Percentiles rank a stretch among this genome's conserved stretches.
Conservation (phyloP, 1,140 invertebrate species). For the Bombus sibiricus region DNA sequence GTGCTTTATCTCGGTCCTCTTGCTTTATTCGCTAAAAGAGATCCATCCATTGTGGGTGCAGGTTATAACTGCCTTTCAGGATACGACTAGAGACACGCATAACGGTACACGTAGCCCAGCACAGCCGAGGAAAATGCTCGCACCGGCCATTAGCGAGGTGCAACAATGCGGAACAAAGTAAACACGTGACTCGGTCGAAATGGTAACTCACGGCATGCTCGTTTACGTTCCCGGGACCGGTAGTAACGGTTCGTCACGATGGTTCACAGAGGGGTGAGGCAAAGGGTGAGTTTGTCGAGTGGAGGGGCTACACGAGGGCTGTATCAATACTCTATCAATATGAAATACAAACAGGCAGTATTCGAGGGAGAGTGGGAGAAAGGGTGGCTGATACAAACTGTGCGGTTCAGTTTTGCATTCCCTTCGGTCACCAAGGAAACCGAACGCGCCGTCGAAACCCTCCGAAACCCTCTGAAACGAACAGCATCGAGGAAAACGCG, state of each 20-base stretch:
- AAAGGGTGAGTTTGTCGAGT: constrained; percentile 24
- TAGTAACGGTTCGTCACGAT: constrained; percentile 50
- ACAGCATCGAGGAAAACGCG: constrained; percentile 53
- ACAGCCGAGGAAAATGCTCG: constrained; percentile 36
- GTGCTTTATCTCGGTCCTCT: not conserved
- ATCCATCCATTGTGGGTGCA: constrained; percentile 5
- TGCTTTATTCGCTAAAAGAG: not conserved
- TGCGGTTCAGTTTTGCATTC: constrained; percentile 65
- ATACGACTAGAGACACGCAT: not conserved
- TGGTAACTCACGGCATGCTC: constrained; percentile 59
- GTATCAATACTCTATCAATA: constrained; percentile 83
- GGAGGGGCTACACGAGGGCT: constrained; percentile 48
- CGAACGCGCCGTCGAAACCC: constrained; percentile 56
- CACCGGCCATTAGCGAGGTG: constrained; percentile 70
- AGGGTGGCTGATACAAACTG: constrained; percentile 35
- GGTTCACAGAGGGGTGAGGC: constrained; percentile 43
- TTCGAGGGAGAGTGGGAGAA: constrained; percentile 53
- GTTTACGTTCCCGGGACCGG: constrained; percentile 51
- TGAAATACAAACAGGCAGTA: constrained; percentile 80
- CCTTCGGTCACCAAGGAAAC: constrained; percentile 80
- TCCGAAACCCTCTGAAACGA: constrained; percentile 52
- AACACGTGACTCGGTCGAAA: constrained; percentile 70
- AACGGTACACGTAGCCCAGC: not conserved
- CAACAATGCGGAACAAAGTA: constrained; percentile 80
- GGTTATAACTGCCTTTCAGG: constrained; percentile 15